Evolutionary conservation across 2,797 vertebrate species (phyloP), one percentile per base, ranked within the genome.

Genomic region (Oryzias sinensis): DNA sequence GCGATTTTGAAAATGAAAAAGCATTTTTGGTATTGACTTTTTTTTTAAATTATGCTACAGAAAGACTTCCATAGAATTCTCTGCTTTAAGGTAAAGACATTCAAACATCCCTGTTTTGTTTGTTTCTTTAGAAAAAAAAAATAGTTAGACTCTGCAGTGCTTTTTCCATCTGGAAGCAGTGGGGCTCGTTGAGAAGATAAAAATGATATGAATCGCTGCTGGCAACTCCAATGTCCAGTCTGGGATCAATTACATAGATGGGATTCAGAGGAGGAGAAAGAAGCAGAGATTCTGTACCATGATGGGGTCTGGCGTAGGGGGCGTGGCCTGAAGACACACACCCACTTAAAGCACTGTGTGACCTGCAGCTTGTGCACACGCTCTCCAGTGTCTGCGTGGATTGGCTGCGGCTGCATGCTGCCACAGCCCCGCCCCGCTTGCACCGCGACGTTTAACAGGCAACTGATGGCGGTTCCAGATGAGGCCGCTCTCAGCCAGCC

Each of bases 201-300:
- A 22, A 90, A 89, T 72, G 84, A 90, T 92, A 92, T 88, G 85
- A 90, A 88, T 88, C 65, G 87, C 90, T 89, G 68, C 90, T 91
- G 92, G 90, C 90, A 92, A 90, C 79, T 82, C 81, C 59, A 86
- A 86, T 86, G 86, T 91, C 87, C 90, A 88, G 86, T 84, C 90
- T 93, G 91, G 90, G 87, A 92, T 91, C 90, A 91, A 92, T 93
- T 93, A 92, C 83, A 85, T 66, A 79, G 84, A 90, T 83, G 86
- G 88, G 71, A 81, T 87, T 82, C 77, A 74, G 77, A 72, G 77
- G 74, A 62, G 79, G 69, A 48, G 43, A 63, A 50, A 68, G 59
- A 58, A 61, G 59, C 50, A 41, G 56, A 72, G 64, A 72, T 76
- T 81, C 67, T 70, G 65, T 71, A 76, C 80, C 67, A 44, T 49